Base-by-base conservation (phyloP, 2,797 vertebrate genomes). In the Neopelma chrysocephalum region DNA sequence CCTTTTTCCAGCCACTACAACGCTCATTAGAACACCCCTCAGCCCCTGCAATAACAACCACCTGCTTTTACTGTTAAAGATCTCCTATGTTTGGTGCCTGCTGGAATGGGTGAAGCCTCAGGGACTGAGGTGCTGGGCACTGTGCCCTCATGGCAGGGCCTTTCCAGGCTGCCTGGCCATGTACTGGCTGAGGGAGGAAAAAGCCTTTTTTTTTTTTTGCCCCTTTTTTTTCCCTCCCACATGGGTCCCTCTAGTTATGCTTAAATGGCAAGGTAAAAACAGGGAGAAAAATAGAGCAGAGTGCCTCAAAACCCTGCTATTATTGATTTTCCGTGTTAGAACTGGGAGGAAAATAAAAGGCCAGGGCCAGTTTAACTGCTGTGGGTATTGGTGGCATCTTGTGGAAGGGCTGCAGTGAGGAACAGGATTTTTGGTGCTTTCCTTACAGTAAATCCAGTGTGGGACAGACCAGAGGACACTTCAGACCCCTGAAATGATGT, bases 1-100 rank as follows among this genome's bases (percentile, higher is more conserved):
- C 89, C 61, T 93, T 89, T 85, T 92, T 54, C 79, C 91, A 93
- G 94, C 69, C 94, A 32, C 84, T 85, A 58, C 87, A 92, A 40
- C 51, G 10, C 72, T 94, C 65, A n/a, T 95, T 92, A 87, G 89
- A 82, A 34, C 53, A 45, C 73, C 65, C 54, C 34, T 77, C 56
- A 26, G 83, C 26, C 64, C 9, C 73, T 92, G 60, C 21, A 82
- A 90, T 89, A 94, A 89, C 89, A 96, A 47, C 23, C 2, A 34
- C 75, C 65, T 79, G 89, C 79, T 77, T 66, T 80, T 38, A 10
- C 19, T 27, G 10, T 29, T 71, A 22, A 64, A 80, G 42, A 17
- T 91, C 72, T 42, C n/a, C 61, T 38, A 62, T 71, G 72, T 47
- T 87, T 32, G 48, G 61, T 70, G 84, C 42, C 42, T 70, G 73